A percentile compares a stretch with the other conserved stretches of the same genome.
Evolutionary conservation across 2,113 vertebrate species (phyloP).

Genomic region (Peromyscus polionotus): DNA sequence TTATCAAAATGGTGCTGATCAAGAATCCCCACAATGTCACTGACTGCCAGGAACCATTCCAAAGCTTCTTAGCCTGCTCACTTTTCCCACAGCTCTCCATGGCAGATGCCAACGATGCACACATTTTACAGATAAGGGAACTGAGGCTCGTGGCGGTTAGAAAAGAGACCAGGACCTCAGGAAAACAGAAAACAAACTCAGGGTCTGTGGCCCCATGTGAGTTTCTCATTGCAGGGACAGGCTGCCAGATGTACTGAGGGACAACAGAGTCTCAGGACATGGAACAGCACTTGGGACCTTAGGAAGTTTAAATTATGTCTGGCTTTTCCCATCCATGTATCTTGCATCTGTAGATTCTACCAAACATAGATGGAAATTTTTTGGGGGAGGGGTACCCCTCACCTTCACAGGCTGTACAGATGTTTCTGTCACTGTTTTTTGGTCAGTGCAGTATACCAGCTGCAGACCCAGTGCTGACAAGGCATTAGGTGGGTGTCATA

Average conservation of each 20-base stretch:
- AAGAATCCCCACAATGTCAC: background rate
- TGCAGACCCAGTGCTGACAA: background rate
- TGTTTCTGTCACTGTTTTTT: background rate
- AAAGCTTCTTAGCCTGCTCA: background rate
- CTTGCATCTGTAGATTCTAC: background rate
- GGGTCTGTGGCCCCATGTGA: background rate
- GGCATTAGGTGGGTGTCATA: background rate
- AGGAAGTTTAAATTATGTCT: background rate
- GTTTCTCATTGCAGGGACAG: background rate
- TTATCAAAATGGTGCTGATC: background rate
- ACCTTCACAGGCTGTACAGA: background rate
- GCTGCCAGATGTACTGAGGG: background rate
- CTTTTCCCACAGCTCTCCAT: background rate
- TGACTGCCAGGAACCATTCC: background rate
- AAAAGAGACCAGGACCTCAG: background rate
- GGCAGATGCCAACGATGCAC: background rate
- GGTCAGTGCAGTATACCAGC: background rate
- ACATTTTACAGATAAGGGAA: conserved; percentile 18
- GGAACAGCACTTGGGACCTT: background rate
- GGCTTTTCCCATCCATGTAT: background rate
- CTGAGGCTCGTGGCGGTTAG: background rate
- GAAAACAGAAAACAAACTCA: background rate
- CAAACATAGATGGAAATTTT: background rate
- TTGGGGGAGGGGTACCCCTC: background rate
- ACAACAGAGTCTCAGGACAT: background rate